Conservation (phyloP, 2,888 invertebrate species). For the Epirrhoe alternata region DNA sequence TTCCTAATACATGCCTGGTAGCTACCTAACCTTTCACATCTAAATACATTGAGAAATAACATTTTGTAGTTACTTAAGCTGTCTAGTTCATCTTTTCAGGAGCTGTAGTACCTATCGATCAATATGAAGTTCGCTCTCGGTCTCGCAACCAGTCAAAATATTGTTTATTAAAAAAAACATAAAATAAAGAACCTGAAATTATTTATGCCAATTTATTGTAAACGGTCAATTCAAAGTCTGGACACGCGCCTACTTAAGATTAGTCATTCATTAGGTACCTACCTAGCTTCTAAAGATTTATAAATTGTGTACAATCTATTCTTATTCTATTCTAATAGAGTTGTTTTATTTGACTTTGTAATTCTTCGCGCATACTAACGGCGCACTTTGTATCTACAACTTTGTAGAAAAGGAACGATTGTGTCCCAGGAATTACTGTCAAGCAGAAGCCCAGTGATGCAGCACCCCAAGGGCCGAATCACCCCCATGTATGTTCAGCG, state of each 20-base stretch:
- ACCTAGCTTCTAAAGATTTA: constrained; percentile 20
- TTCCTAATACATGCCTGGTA: no score
- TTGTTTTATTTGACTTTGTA: constrained; percentile 11
- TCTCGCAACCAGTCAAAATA: no score
- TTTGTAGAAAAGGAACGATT: not conserved
- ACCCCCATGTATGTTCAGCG: no score
- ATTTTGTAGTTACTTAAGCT: no score
- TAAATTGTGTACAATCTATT: constrained; percentile 4
- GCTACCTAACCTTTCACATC: no score
- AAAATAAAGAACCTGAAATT: not conserved
- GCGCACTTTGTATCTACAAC: not conserved
- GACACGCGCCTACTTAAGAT: constrained; percentile 29
- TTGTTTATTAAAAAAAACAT: not conserved
- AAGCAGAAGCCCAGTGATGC: no score
- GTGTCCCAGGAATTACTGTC: no score
- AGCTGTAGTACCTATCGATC: no score
- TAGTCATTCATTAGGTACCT: constrained; percentile 19
- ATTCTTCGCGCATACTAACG: constrained; percentile 1
- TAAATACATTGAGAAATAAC: no score
- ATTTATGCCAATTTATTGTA: not conserved
- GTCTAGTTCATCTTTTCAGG: no score
- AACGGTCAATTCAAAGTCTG: constrained; percentile 2
- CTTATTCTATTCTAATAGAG: constrained; percentile 15
- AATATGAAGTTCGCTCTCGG: no score
- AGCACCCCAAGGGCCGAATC: no score